These are phyloP conservation scores for Phortica okadai DNA, from an alignment of 2,888 invertebrate genomes.

Conservation along the genomic window DNA sequence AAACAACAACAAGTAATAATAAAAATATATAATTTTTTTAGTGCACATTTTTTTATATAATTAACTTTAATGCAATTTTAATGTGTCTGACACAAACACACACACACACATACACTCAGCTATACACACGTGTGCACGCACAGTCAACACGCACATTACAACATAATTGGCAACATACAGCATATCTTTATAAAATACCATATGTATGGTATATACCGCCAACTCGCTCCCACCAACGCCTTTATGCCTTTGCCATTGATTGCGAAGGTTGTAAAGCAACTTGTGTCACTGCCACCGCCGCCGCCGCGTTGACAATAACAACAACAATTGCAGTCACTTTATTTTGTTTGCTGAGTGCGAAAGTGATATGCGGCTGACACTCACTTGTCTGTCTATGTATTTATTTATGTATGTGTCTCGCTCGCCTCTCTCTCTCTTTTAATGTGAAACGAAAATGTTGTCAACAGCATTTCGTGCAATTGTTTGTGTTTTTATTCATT, in stretches of 20 bases:
- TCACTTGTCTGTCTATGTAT: background rate
- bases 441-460: background rate
- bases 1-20: background rate
- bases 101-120: background rate
- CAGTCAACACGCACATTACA: conserved; percentile 16
- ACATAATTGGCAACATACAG: conserved; percentile 15
- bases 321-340: conserved; percentile 1
- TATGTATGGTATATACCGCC: background rate
- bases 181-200: background rate
- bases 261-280: background rate
- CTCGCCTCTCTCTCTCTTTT: background rate
- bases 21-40: background rate
- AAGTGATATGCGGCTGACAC: conserved; percentile 30
- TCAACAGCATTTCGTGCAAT: background rate
- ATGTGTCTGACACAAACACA: conserved; percentile 41
- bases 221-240: background rate
- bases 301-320: background rate
- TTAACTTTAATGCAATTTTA: conserved; percentile 59
- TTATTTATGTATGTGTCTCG: background rate
- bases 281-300: background rate
- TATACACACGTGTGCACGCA: background rate
- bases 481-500: background rate
- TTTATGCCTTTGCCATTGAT: background rate
- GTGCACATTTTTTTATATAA: conserved; percentile 42
- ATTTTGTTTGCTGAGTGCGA: conserved; percentile 8